A percentile compares a stretch with the other conserved stretches of the same genome.
phyloP scores from a whole-genome alignment of 2,888 invertebrate species.

The Cosmorhoe ocellata region DNA sequence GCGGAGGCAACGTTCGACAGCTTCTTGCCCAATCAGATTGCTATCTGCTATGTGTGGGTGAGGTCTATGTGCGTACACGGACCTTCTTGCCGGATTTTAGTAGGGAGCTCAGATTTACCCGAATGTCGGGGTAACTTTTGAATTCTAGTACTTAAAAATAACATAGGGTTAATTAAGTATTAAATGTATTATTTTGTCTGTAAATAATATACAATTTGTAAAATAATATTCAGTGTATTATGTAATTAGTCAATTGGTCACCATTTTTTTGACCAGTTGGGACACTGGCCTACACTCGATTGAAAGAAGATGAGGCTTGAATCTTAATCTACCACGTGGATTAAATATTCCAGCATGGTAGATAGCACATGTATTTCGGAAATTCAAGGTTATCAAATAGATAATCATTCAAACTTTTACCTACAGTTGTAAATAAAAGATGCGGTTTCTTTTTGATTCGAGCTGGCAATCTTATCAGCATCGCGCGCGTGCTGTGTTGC shows the following conservation, averaged over 20 bases:
- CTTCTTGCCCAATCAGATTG: conserved; percentile 55
- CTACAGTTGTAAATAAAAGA: conserved; percentile 8
- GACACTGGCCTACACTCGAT: too few relatives aligned
- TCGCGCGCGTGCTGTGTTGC: conserved; percentile 42
- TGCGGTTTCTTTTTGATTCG: conserved; percentile 19
- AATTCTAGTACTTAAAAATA: too few relatives aligned
- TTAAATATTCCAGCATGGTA: too few relatives aligned
- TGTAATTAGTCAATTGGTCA: too few relatives aligned
- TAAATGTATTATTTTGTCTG: too few relatives aligned
- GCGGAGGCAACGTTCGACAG: conserved; percentile 62
- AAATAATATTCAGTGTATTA: too few relatives aligned
- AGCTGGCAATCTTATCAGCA: conserved; percentile 48
- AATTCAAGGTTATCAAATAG: not conserved
- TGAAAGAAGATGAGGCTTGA: too few relatives aligned
- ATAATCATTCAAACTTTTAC: not conserved
- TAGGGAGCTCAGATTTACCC: conserved; percentile 15
- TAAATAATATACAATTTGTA: too few relatives aligned
- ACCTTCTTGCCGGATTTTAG: conserved; percentile 45
- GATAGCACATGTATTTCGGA: too few relatives aligned
- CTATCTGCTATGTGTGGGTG: conserved; percentile 33
- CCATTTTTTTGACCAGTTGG: too few relatives aligned
- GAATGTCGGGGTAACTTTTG: conserved; percentile 11
- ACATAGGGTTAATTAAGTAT: too few relatives aligned
- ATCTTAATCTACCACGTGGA: not conserved
- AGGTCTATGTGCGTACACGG: conserved; percentile 41